Evolutionary conservation across 2,113 vertebrate genomes (phyloP), one percentile per base, ranked within the genome.

Genomic region (Ophiodon elongatus): DNA sequence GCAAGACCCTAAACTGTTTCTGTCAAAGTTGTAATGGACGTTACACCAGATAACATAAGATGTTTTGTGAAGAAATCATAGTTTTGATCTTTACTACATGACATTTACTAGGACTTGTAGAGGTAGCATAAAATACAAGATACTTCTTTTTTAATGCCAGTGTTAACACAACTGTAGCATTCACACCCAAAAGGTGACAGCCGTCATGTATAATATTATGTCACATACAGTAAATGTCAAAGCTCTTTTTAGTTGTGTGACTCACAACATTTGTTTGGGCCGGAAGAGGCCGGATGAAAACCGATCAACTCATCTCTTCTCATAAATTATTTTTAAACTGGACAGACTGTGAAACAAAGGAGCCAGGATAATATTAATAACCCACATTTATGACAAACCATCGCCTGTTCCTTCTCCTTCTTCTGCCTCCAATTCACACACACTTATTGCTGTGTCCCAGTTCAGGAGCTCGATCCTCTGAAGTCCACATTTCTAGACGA

Each of bases 401-500:
- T 71, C 33, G 52, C 70, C 39, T 37, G 15, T 73, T 64, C 52
- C 8, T 7, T 62, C n/a, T 56, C 21, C 43, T 70, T 39, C 60
- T 29, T 37, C 57, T 73, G 39, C 62, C 19, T 76, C 54, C 72
- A 68, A 1, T 70, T 31, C 47, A 57, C 66, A 54, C 66, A 54
- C 56, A 54, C 21, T 72, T 72, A 70, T 79, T 64, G n/a, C 56
- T 39, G 52, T 83, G 80, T 82, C 69, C 76, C 65, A 84, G 41
- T 82, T 83, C 35, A 68, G 62, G 14, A 45, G 52, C 76, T 78
- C 23, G 60, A 71, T 67, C n/a, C 65, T 83, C 54, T 82, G 43
- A 83, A 84, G 73, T 73, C 41, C 4, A 54, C 27, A 43, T 84
- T 41, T 81, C 69, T 37, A 45, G 45, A 78, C 2, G 6, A 43